A percentile compares a stretch with the other conserved stretches of the same genome.
Conservation (phyloP, 2,797 vertebrate species). For the Hippopotamyrus pictus region DNA sequence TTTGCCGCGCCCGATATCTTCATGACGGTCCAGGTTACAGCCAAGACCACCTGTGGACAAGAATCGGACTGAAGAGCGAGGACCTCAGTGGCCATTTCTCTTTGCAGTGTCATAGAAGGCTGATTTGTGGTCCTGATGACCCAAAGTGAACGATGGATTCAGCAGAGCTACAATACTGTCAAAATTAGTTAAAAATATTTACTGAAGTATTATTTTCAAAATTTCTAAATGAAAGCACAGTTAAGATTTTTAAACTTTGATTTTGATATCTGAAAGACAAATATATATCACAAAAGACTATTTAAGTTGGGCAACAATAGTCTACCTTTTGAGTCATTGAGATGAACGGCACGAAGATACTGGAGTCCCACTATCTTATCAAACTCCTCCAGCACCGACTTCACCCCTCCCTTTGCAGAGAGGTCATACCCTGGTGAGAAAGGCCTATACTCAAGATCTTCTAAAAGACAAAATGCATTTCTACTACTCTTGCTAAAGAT, state of each 20-base stretch:
- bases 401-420: slow-evolving; percentile 57
- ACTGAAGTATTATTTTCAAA: background rate
- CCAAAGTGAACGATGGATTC: background rate
- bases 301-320: background rate
- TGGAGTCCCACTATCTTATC: slow-evolving; percentile 59
- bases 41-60: slow-evolving; percentile 59
- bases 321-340: slow-evolving; percentile 75
- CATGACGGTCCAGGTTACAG: slow-evolving; percentile 69
- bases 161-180: background rate
- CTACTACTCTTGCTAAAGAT: background rate
- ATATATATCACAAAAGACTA: background rate
- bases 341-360: slow-evolving; percentile 66
- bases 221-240: background rate
- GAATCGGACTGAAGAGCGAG: background rate
- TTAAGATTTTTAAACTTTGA: background rate
- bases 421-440: slow-evolving; percentile 59
- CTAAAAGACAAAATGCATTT: background rate
- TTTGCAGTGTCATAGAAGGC: background rate
- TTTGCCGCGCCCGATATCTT: slow-evolving; percentile 66
- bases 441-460: background rate
- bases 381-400: slow-evolving; percentile 63
- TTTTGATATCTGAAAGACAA: background rate
- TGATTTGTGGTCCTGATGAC: background rate
- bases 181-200: background rate
- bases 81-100: background rate